A percentile compares a stretch with the other conserved stretches of the same genome.
Conservation (phyloP, 2,797 vertebrate species). For the Myripristis murdjan region DNA sequence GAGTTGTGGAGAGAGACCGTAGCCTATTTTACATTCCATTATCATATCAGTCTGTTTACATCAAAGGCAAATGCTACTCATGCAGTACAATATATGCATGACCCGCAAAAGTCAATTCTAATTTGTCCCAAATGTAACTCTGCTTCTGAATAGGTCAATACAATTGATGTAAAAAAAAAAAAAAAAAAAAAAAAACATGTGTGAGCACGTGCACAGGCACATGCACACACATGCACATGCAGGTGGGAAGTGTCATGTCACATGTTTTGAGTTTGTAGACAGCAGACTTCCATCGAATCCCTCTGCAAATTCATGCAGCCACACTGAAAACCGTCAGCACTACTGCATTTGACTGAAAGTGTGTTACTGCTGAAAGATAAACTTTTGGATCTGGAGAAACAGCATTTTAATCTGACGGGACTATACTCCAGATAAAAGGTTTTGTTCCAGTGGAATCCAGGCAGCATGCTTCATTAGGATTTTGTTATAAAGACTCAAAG, state of each 20-base stretch:
- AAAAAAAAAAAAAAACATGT: neutral
- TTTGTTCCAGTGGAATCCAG: slow-evolving; percentile 28
- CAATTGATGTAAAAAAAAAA: slow-evolving; percentile 21
- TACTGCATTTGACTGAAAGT: slow-evolving; percentile 28
- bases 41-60: slow-evolving; percentile 14
- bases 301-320: slow-evolving; percentile 74
- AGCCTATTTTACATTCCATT: slow-evolving; percentile 19
- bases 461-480: slow-evolving; percentile 29
- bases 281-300: slow-evolving; percentile 72
- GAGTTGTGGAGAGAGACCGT: slow-evolving; percentile 8
- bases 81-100: no score
- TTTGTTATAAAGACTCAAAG: slow-evolving; percentile 14
- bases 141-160: neutral
- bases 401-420: slow-evolving; percentile 46
- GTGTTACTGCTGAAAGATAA: slow-evolving; percentile 55
- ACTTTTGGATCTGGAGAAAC: slow-evolving; percentile 47
- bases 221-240: slow-evolving; percentile 32
- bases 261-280: slow-evolving; percentile 62
- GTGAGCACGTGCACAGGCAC: slow-evolving; percentile 5
- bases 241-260: slow-evolving; percentile 43
- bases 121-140: neutral
- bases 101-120: neutral
- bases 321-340: slow-evolving; percentile 31
- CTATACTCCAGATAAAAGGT: slow-evolving; percentile 23
- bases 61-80: neutral